Evolutionary conservation across 2,888 invertebrate species (phyloP).

Genomic region (Amphimallon solstitiale): DNA sequence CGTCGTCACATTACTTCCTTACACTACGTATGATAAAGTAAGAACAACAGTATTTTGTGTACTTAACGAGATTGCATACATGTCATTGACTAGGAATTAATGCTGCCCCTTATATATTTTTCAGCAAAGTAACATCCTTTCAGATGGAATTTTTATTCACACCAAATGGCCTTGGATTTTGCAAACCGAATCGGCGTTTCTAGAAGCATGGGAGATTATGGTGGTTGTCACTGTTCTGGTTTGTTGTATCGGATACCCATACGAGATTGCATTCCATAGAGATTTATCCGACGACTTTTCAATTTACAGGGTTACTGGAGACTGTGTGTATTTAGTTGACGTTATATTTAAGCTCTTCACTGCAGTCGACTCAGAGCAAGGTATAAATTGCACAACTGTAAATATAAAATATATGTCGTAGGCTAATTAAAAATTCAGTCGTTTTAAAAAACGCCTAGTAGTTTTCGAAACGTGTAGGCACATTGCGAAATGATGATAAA

Average conservation of each 20-base stretch:
- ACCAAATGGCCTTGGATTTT: constrained; percentile 49
- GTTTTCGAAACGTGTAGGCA: too few species aligned
- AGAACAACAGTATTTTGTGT: too few species aligned
- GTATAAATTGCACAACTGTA: constrained; percentile 19
- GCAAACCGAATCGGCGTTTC: constrained; percentile 42
- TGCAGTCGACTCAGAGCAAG: constrained; percentile 42
- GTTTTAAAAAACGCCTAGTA: too few species aligned
- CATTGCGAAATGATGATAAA: too few species aligned
- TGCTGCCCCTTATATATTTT: too few species aligned
- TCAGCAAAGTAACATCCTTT: constrained; percentile 37
- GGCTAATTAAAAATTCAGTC: too few species aligned
- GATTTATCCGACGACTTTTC: constrained; percentile 11
- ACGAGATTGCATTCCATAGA: constrained; percentile 38
- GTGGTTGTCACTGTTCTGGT: constrained; percentile 38
- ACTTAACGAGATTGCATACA: too few species aligned
- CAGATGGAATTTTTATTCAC: constrained; percentile 46
- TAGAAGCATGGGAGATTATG: constrained; percentile 45
- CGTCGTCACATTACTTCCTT: too few species aligned
- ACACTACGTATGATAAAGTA: too few species aligned
- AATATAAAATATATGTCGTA: too few species aligned
- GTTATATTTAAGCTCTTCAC: constrained; percentile 44
- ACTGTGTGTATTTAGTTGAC: constrained; percentile 39
- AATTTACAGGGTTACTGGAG: constrained; percentile 27
- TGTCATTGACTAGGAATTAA: too few species aligned
- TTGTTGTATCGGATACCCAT: constrained; percentile 38